Evolutionary conservation across 64 coral and sea anemone species (phyloP).

Genomic region (Orbicella faveolata): DNA sequence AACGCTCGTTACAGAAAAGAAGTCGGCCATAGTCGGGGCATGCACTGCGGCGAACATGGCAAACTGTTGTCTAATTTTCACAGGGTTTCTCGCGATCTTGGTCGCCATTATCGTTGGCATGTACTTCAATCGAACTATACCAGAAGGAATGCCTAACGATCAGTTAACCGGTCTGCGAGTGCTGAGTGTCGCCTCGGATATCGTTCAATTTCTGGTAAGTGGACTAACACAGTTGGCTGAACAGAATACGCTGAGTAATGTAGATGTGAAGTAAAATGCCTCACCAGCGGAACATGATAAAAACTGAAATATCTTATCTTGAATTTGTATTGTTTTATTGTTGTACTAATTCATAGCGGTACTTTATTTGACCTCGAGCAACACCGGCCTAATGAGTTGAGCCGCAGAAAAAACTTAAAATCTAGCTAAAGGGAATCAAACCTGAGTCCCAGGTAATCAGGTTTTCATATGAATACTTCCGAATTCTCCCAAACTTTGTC

Average conservation of each 20-base stretch:
- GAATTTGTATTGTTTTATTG: too few species aligned
- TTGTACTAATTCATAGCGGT: too few species aligned
- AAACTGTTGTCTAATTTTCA: background rate
- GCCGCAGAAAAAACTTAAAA: too few species aligned
- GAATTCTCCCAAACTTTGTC: too few species aligned
- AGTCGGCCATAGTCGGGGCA: background rate
- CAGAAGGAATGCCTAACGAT: slow-evolving; percentile 8
- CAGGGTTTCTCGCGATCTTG: background rate
- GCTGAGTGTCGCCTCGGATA: background rate
- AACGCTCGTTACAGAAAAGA: background rate
- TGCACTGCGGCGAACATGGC: background rate
- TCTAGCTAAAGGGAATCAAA: too few species aligned
- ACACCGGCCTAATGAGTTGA: too few species aligned
- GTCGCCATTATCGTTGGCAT: background rate
- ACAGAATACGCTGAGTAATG: background rate
- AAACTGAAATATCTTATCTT: too few species aligned
- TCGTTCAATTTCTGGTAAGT: background rate
- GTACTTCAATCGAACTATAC: slow-evolving; percentile 16
- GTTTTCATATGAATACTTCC: too few species aligned
- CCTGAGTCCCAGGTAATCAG: too few species aligned
- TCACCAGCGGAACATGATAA: too few species aligned
- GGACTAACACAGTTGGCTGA: background rate
- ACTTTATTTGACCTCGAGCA: too few species aligned
- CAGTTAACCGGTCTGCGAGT: background rate
- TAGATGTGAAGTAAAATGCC: too few species aligned